Evolutionary conservation across 2,888 invertebrate species (phyloP).

Genomic region (Rhimphoctona megacephalus): DNA sequence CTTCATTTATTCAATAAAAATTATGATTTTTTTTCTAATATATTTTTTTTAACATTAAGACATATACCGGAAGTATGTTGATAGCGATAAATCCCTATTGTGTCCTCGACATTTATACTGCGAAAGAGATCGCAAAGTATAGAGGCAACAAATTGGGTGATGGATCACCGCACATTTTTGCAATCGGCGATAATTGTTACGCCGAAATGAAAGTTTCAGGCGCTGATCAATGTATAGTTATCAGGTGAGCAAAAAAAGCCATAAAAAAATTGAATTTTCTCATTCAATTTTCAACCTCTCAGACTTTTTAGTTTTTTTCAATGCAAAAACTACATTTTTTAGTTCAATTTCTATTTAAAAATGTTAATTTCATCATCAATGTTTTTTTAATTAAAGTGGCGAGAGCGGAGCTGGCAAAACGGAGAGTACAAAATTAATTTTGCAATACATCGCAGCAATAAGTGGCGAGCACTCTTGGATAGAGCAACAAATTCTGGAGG

Average conservation of each 20-base stretch:
- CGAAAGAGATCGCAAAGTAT: constrained; percentile 94
- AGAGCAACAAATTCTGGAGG: constrained; percentile 98
- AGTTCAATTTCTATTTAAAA: neutral
- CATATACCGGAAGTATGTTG: constrained; percentile 97
- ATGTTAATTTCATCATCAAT: too few species aligned
- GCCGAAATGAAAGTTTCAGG: constrained; percentile 91
- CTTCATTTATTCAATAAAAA: neutral
- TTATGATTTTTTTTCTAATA: neutral
- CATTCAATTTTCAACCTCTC: neutral
- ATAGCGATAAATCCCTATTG: constrained; percentile 98
- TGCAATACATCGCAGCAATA: constrained; percentile 97
- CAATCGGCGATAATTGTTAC: constrained; percentile 96
- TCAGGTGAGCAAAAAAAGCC: constrained; percentile 89
- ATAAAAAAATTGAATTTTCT: neutral
- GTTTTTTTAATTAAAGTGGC: constrained; percentile 87
- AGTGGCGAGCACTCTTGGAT: constrained; percentile 99
- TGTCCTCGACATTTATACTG: constrained; percentile 96
- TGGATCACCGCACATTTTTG: constrained; percentile 97
- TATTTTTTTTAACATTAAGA: constrained; percentile 87
- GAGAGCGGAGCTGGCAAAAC: constrained; percentile 99
- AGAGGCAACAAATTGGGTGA: constrained; percentile 93
- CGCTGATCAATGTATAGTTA: constrained; percentile 96
- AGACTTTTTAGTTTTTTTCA: neutral
- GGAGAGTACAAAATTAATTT: constrained; percentile 96
- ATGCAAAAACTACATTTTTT: neutral